Base-by-base conservation (phyloP, 2,888 invertebrate genomes). In the Parnassius mnemosyne region DNA sequence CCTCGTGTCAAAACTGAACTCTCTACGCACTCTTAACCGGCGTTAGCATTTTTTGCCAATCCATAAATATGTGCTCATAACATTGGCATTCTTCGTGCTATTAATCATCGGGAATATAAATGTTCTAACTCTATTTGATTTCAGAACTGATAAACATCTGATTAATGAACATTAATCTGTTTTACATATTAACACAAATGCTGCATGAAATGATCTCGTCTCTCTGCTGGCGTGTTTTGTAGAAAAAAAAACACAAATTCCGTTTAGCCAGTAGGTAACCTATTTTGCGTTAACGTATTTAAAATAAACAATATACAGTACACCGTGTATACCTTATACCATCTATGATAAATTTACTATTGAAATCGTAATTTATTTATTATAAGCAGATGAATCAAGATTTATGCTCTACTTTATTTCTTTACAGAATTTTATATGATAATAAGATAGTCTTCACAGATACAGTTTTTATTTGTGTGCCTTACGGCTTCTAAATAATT, bases 1-100 rank as follows among this genome's bases (percentile, higher is more conserved):
- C 34, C 53, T 56, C 55, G 44, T 68, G 66, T 70, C 69, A 65
- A 68, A 67, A 63, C 63, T 67, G 61, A 61, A 60, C 52, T 58
- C 60, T 60, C 58, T 53, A 34, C 34, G 59, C 54, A 61, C 63
- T 61, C 54, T 16, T 16, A 25, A 42, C 43, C 44, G 25, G 16
- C 54, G 51, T 54, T 57, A 57, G 25, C 46, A 20, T 10, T 55
- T 59, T 54, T 53, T 57, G 42, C 52, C 58, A 25, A 53, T 25
- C 59, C 53, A 63, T 55, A 46, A 52, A 63, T 58, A 59, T 9
- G 34, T 59, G 59, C 55, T 59, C 59, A 59, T 52, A 54, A 43
- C 47, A 52, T 52, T 63, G 51, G 55, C 50, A 63, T 63, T 63
- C 63, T 43, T 46, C 59, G 44, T 41, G 44, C 44, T 59, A 59